Evolutionary conservation across 2,113 vertebrate genomes (phyloP).

Genomic region (Nannospalax galili): DNA sequence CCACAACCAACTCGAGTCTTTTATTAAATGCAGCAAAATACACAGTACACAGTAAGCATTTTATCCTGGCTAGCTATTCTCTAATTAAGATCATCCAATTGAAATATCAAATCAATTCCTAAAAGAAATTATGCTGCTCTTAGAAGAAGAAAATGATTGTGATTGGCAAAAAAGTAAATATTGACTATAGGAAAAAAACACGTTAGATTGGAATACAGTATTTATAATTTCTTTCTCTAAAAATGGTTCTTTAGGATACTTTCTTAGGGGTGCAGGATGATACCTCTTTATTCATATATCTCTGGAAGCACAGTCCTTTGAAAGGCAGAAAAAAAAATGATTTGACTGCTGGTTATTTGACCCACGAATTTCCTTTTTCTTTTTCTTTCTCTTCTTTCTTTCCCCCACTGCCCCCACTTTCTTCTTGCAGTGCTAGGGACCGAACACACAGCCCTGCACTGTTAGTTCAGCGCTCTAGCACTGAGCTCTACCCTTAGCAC

Average conservation of each 20-base stretch:
- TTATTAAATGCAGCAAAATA: neutral
- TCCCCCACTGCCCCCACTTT: too few relatives aligned
- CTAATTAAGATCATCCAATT: neutral
- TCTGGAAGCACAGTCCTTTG: neutral
- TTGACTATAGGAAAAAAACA: neutral
- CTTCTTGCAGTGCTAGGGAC: neutral
- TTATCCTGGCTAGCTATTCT: neutral
- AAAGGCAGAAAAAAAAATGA: neutral
- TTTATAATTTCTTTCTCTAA: neutral
- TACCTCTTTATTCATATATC: neutral
- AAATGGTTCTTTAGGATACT: neutral
- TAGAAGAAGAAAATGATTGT: neutral
- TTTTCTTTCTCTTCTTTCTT: slow-evolving; percentile 4
- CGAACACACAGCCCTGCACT: neutral
- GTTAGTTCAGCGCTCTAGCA: too few relatives aligned
- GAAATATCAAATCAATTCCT: neutral
- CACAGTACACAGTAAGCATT: neutral
- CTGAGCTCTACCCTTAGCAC: neutral
- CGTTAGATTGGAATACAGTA: neutral
- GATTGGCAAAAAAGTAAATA: neutral
- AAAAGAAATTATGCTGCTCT: neutral
- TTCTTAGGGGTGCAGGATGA: neutral
- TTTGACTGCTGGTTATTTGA: too few relatives aligned
- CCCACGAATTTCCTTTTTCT: too few relatives aligned
- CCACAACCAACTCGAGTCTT: neutral